Evolutionary conservation across 37 sponge, comb jelly and placozoan species (phyloP).

Genomic region (Mnemiopsis leidyi): DNA sequence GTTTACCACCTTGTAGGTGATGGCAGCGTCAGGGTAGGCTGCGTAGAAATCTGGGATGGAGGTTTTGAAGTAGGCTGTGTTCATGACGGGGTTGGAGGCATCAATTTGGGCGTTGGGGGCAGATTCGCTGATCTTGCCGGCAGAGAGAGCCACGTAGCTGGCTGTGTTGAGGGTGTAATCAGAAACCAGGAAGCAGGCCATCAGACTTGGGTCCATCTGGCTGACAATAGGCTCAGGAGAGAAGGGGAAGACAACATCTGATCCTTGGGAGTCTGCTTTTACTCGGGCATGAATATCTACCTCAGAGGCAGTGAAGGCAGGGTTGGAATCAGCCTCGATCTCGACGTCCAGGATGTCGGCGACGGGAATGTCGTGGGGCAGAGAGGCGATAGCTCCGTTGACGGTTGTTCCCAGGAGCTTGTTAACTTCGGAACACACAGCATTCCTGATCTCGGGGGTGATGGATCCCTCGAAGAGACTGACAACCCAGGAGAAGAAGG

Average conservation of each 20-base stretch:
- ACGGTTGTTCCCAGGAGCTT: neutral
- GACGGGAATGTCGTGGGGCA: neutral
- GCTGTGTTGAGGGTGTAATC: conserved; percentile 59
- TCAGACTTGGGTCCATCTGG: neutral
- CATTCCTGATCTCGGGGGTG: neutral
- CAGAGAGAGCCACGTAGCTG: neutral
- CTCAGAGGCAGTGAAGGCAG: neutral
- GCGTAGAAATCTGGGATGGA: conserved; percentile 33
- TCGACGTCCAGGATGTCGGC: neutral
- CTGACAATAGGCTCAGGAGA: neutral
- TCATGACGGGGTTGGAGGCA: conserved; percentile 35
- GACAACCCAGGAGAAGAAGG: conserved; percentile 9
- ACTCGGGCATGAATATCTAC: conserved; percentile 21
- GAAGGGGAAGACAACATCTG: conserved; percentile 34
- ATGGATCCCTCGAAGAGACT: neutral
- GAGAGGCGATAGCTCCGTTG: neutral
- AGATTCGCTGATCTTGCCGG: neutral
- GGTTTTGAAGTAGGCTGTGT: conserved; percentile 56
- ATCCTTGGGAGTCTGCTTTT: neutral
- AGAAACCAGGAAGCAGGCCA: conserved; percentile 26
- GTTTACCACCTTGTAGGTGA: neutral
- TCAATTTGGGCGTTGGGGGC: neutral
- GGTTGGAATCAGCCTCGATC: conserved; percentile 5
- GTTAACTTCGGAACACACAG: conserved; percentile 11
- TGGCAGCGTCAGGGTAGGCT: conserved; percentile 7